phyloP scores from a whole-genome alignment of 2,113 vertebrate genomes.

The Eclectus roratus region DNA sequence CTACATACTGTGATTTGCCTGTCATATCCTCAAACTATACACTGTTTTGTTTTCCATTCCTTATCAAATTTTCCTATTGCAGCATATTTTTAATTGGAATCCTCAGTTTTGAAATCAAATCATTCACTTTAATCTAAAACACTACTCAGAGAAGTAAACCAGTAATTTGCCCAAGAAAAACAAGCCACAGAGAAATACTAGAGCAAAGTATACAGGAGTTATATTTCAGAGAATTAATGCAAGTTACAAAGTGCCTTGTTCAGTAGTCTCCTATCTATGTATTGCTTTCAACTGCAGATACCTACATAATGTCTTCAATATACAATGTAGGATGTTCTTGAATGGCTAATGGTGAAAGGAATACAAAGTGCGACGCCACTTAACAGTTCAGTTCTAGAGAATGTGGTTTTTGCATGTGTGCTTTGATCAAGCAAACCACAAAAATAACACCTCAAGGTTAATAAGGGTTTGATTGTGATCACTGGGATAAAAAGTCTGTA shows the following conservation, averaged over 20 bases:
- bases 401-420: fast-evolving
- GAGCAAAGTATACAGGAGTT: neutral
- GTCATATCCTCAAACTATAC: neutral
- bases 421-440: neutral
- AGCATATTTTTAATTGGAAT: neutral
- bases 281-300: neutral
- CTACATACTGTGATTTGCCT: neutral
- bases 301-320: neutral
- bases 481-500: neutral
- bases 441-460: neutral
- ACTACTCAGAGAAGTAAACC: neutral
- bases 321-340: neutral
- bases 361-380: neutral
- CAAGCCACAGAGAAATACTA: neutral
- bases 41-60: neutral
- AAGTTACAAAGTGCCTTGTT: neutral
- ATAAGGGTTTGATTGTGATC: neutral
- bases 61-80: neutral
- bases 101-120: neutral
- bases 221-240: neutral
- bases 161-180: neutral
- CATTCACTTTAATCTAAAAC: neutral
- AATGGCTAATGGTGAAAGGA: neutral
- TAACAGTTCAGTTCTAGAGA: neutral
- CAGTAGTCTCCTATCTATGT: neutral